phyloP scores from a whole-genome alignment of 30 jellyfish, hydroid and myxozoan species.

The Turritopsis dohrnii region DNA sequence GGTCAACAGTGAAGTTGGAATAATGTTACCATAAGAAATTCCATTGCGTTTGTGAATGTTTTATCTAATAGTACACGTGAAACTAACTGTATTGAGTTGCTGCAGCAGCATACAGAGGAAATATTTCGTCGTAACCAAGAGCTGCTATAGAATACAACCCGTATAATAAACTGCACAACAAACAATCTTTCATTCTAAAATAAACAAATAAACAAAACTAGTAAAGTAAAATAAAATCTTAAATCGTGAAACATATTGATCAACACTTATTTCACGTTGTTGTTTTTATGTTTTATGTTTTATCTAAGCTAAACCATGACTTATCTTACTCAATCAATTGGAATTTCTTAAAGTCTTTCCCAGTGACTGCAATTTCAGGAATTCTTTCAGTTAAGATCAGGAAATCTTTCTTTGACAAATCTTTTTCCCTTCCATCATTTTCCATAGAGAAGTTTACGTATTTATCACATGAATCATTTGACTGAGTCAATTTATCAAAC shows the following conservation, averaged over 20 bases:
- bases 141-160: not conserved
- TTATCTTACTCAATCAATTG: too few species aligned
- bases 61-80: too few species aligned
- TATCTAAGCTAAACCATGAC: too few species aligned
- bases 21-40: too few species aligned
- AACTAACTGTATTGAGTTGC: not conserved
- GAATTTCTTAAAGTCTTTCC: not conserved
- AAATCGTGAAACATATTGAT: too few species aligned
- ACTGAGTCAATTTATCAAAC: not conserved
- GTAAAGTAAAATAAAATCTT: not conserved
- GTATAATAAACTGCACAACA: not conserved
- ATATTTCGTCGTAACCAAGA: slow-evolving; percentile 3
- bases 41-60: too few species aligned
- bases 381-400: not conserved
- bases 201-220: not conserved
- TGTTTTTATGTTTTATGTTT: too few species aligned
- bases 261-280: too few species aligned
- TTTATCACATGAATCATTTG: not conserved
- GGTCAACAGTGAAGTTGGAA: too few species aligned
- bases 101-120: slow-evolving; percentile 15
- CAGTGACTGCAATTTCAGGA: not conserved
- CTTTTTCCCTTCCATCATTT: not conserved
- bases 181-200: not conserved
- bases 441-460: not conserved
- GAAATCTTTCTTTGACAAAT: not conserved